Evolutionary conservation across 1,140 invertebrate species (phyloP).

Genomic region (Ips nitidus): DNA sequence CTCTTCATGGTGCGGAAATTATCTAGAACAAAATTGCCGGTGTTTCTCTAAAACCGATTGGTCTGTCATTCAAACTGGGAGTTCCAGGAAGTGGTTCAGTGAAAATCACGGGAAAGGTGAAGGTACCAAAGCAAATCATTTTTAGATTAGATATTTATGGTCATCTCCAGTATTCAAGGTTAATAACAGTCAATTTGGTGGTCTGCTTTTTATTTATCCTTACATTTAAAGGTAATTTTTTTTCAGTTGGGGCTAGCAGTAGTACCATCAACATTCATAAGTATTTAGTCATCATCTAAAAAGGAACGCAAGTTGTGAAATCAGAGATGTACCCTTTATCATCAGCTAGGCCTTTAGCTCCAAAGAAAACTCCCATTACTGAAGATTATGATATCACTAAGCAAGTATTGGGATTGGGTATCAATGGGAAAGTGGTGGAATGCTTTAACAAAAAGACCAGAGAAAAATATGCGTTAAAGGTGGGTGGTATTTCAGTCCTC

Average conservation of each 20-base stretch:
- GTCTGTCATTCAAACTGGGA: too few species aligned
- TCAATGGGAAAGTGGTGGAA: constrained; percentile 92
- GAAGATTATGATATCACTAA: constrained; percentile 95
- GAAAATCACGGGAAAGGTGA: too few species aligned
- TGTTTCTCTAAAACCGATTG: too few species aligned
- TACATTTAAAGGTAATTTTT: not conserved
- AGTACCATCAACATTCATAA: not conserved
- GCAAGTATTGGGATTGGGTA: constrained; percentile 93
- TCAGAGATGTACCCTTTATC: constrained; percentile 24
- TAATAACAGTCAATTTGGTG: too few species aligned
- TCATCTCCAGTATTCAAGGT: too few species aligned
- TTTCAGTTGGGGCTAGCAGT: constrained; percentile 1
- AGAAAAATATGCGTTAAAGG: constrained; percentile 87
- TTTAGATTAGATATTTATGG: too few species aligned
- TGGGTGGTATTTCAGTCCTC: constrained; percentile 47
- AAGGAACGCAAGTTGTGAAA: constrained; percentile 33
- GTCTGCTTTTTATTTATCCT: too few species aligned
- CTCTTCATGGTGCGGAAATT: too few species aligned
- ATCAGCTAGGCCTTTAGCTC: constrained; percentile 43
- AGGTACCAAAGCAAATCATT: too few species aligned
- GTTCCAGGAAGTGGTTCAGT: too few species aligned
- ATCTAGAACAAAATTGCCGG: too few species aligned
- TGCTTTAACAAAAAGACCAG: constrained; percentile 69
- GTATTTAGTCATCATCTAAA: constrained; percentile 20
- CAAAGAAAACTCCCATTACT: constrained; percentile 78